These are phyloP conservation scores for Myioborus miniatus DNA, from an alignment of 2,797 vertebrate genomes.

Conservation along the genomic window DNA sequence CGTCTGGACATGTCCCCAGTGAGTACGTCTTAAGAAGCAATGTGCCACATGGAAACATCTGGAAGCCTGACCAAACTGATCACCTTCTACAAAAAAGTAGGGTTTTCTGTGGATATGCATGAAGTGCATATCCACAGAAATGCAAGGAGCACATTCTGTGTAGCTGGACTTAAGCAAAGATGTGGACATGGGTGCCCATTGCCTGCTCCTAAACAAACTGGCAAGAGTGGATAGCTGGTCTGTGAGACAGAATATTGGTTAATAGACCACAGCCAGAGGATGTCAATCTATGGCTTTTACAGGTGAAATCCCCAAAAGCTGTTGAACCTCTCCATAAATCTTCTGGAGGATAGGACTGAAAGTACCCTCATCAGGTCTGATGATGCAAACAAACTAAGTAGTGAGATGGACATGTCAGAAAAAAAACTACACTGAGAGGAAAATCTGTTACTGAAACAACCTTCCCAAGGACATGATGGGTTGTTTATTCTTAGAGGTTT, in stretches of 20 bases:
- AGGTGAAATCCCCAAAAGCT: neutral
- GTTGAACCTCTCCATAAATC: neutral
- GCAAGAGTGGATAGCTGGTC: too few species aligned
- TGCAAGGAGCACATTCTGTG: neutral
- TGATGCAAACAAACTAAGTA: neutral
- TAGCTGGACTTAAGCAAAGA: neutral
- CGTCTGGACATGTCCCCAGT: rapidly evolving
- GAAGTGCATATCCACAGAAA: neutral
- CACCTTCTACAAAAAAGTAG: neutral
- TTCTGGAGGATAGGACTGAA: neutral
- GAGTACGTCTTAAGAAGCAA: neutral
- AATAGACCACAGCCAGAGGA: neutral
- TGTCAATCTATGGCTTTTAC: neutral
- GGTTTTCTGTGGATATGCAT: neutral
- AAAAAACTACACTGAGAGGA: neutral
- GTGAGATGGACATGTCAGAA: neutral
- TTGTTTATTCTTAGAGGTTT: neutral
- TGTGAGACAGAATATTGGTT: neutral
- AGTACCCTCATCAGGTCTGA: neutral
- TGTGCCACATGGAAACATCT: neutral
- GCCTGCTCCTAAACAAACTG: neutral
- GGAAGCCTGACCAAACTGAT: neutral
- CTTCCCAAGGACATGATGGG: neutral
- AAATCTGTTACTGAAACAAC: neutral
- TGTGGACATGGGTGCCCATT: rapidly evolving